Conservation (phyloP, 2,797 vertebrate genomes). For the Mionectes olivaceus region DNA sequence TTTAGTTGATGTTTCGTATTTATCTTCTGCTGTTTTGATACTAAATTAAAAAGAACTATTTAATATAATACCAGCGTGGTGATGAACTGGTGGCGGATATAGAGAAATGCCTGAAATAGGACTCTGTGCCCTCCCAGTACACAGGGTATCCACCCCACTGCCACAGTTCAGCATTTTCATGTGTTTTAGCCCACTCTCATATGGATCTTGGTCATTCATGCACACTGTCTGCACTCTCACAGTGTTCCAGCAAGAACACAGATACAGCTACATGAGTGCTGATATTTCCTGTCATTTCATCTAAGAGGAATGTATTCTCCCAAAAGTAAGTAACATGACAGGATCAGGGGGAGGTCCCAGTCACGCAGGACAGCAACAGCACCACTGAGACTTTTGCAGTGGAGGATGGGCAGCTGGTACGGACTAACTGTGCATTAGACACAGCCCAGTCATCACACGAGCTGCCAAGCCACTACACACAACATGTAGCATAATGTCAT, state of each 20-base stretch:
- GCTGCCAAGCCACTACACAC: not conserved
- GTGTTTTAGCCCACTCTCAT: not conserved
- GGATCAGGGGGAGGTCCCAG: rapidly evolving
- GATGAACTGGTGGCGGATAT: not conserved
- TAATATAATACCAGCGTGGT: not conserved
- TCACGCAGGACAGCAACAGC: not conserved
- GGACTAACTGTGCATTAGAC: not conserved
- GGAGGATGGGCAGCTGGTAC: not conserved
- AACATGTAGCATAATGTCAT: not conserved
- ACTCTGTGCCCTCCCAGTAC: not conserved
- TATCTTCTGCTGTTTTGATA: not conserved
- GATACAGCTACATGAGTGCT: rapidly evolving
- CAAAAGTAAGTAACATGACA: not conserved
- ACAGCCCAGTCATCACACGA: rapidly evolving
- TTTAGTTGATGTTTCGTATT: not conserved
- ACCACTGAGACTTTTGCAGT: not conserved
- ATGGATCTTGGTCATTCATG: not conserved
- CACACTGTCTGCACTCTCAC: not conserved
- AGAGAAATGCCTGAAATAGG: not conserved
- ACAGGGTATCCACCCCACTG: not conserved
- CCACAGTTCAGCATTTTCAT: not conserved
- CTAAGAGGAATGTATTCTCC: not conserved
- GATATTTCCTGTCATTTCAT: not conserved
- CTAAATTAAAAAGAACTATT: not conserved
- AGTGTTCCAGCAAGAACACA: not conserved